These are phyloP conservation scores for Pteromalus puparum DNA, from an alignment of 1,140 invertebrate species.

Conservation along the genomic window DNA sequence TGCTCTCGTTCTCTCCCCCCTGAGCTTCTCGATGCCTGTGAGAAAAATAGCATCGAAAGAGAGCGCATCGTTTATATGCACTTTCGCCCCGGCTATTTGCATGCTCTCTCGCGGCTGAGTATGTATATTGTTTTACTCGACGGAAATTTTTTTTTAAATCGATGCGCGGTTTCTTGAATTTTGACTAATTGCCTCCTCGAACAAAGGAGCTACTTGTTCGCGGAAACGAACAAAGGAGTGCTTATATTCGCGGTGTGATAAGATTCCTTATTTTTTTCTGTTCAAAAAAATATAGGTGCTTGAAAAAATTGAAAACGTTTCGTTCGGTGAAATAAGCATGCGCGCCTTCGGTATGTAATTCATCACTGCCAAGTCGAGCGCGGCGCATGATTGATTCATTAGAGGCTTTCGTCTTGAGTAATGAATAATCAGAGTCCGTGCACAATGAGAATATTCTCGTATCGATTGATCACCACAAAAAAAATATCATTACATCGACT, in stretches of 20 bases:
- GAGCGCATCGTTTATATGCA: not conserved
- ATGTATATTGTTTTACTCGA: not conserved
- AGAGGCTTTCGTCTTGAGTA: not conserved
- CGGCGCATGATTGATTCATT: not conserved
- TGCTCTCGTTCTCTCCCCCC: conserved; percentile 35
- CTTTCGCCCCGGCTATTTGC: conserved; percentile 17
- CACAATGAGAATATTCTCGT: not conserved
- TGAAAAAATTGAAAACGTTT: no score
- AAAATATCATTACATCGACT: not conserved
- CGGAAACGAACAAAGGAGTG: no score
- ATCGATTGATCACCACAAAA: not conserved
- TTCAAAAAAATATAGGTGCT: no score
- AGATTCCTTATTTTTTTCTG: no score
- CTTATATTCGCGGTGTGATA: no score
- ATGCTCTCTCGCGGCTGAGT: not conserved
- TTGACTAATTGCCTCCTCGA: not conserved
- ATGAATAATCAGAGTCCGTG: not conserved
- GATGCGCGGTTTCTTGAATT: not conserved
- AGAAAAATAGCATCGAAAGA: not conserved
- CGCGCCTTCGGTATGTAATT: not conserved
- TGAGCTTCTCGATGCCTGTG: not conserved
- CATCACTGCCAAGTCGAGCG: not conserved
- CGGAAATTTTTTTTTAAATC: not conserved
- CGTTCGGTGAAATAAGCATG: not conserved
- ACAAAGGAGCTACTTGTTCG: not conserved